A percentile compares a stretch with the other conserved stretches of the same genome.
Evolutionary conservation across 2,113 vertebrate species (phyloP).

Genomic region (Athene noctua): DNA sequence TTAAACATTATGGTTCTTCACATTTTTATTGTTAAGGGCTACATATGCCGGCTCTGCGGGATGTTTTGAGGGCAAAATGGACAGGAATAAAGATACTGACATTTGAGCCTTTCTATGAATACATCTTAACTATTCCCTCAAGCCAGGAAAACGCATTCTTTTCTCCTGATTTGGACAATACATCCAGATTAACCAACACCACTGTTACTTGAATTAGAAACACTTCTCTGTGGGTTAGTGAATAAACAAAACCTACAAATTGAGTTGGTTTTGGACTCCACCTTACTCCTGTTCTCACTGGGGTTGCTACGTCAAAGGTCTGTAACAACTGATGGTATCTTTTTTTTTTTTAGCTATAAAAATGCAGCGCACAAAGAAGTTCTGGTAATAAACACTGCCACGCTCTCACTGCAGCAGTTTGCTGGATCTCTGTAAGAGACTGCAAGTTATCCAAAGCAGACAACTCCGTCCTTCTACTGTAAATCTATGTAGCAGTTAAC

Average conservation of each 20-base stretch:
- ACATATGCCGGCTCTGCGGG: not conserved
- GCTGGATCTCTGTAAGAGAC: not conserved
- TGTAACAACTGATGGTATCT: not conserved
- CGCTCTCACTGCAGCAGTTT: not conserved
- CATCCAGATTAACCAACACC: not conserved
- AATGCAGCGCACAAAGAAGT: not conserved
- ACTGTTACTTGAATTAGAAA: not conserved
- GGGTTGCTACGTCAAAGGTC: fast-evolving
- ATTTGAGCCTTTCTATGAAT: not conserved
- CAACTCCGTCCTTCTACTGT: not conserved
- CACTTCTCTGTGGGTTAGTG: not conserved
- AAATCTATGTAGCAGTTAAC: not conserved
- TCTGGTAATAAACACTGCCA: not conserved
- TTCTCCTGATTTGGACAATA: not conserved
- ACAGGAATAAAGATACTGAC: not conserved
- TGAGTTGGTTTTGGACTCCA: not conserved
- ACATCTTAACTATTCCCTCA: not conserved
- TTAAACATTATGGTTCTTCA: not conserved
- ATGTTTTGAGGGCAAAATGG: not conserved
- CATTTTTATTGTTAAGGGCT: not conserved
- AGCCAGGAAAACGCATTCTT: not conserved
- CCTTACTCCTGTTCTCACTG: not conserved
- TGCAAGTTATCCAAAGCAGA: not conserved
- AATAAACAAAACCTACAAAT: not conserved
- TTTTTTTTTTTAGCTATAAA: not conserved